Evolutionary conservation across 2,888 invertebrate species (phyloP).

Genomic region (Caenorhabditis sp.): DNA sequence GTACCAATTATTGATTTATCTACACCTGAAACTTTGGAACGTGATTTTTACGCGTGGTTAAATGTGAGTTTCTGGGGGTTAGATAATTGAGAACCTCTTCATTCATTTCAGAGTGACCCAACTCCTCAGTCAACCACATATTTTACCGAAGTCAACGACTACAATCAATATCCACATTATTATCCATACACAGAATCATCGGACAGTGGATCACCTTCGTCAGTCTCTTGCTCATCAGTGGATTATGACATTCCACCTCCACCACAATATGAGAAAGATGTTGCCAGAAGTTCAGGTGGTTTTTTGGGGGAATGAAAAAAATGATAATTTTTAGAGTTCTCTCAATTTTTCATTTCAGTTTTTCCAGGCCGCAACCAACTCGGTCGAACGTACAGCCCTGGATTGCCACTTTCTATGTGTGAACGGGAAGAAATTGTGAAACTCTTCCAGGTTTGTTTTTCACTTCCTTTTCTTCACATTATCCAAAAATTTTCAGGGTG

Average conservation of each 20-base stretch:
- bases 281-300: constrained; percentile 48
- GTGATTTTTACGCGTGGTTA: constrained; percentile 68
- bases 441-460: constrained; percentile 54
- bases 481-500: constrained; percentile 37
- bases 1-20: constrained; percentile 63
- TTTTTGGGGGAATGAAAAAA: constrained; percentile 9
- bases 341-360: neutral
- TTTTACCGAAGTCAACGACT: constrained; percentile 4
- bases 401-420: constrained; percentile 66
- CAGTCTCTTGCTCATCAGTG: constrained; percentile 45
- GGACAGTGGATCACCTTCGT: constrained; percentile 50
- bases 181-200: constrained; percentile 38
- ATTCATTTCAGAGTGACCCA: constrained; percentile 37
- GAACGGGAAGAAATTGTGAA: constrained; percentile 68
- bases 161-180: constrained; percentile 16
- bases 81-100: too few relatives aligned
- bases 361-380: constrained; percentile 67
- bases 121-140: neutral
- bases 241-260: constrained; percentile 45
- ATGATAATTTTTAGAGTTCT: neutral
- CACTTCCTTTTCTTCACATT: neutral
- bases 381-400: constrained; percentile 67
- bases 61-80: constrained; percentile 55
- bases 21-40: constrained; percentile 64
- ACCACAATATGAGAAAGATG: constrained; percentile 42